Evolutionary conservation across 2,113 vertebrate genomes (phyloP).

Genomic region (Phrynosoma platyrhinos): DNA sequence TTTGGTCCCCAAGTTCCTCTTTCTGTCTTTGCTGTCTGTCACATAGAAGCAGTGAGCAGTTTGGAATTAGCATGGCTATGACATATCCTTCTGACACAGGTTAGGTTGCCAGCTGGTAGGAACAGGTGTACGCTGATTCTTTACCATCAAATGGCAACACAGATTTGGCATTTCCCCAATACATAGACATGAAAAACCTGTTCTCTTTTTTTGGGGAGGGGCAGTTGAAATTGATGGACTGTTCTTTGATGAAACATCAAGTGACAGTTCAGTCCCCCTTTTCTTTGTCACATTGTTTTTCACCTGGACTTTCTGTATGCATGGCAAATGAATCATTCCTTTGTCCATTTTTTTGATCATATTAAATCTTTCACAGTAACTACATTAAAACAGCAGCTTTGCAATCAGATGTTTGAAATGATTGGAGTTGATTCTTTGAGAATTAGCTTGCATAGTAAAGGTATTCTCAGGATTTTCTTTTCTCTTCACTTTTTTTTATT

Average conservation of each 20-base stretch:
- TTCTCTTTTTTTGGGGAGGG: slow-evolving; percentile 65
- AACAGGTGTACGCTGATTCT: slow-evolving; percentile 93
- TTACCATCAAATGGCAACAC: slow-evolving; percentile 87
- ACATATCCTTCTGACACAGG: slow-evolving; percentile 84
- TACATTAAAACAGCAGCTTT: slow-evolving; percentile 4
- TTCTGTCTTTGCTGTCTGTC: slow-evolving; percentile 81
- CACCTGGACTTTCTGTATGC: slow-evolving; percentile 51
- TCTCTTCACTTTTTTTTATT: background rate
- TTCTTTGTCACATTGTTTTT: slow-evolving; percentile 33
- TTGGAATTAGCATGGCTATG: slow-evolving; percentile 70
- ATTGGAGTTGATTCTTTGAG: background rate
- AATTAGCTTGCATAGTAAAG: background rate
- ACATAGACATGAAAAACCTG: slow-evolving; percentile 87
- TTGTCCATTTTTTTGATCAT: slow-evolving; percentile 37
- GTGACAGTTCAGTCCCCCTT: slow-evolving; percentile 70
- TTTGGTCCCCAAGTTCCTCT: slow-evolving; percentile 79
- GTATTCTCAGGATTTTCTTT: background rate
- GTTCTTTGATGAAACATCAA: slow-evolving; percentile 76
- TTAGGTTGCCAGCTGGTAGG: slow-evolving; percentile 90
- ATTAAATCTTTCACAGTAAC: slow-evolving; percentile 27
- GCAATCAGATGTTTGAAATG: background rate
- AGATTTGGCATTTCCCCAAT: slow-evolving; percentile 90
- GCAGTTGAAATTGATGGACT: slow-evolving; percentile 82
- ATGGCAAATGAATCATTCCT: slow-evolving; percentile 64
- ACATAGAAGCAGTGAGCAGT: slow-evolving; percentile 74